Evolutionary conservation across 2,797 vertebrate genomes (phyloP).

Genomic region (Danio kyathit): DNA sequence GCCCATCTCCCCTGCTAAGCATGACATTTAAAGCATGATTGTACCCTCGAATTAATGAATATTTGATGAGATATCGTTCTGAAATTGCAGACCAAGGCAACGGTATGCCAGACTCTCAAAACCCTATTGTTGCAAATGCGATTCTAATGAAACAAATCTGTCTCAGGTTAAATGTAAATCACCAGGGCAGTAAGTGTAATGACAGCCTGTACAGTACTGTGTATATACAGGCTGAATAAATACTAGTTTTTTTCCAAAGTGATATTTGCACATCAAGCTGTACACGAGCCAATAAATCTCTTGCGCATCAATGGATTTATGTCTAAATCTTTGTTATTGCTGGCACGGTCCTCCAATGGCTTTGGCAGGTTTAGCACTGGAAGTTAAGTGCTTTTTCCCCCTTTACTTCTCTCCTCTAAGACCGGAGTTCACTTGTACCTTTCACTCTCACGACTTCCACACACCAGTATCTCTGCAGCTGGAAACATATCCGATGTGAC

Average conservation of each 20-base stretch:
- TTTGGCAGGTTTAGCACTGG: slow-evolving; percentile 25
- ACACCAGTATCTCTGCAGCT: slow-evolving; percentile 71
- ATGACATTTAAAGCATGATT: slow-evolving; percentile 64
- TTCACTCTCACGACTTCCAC: slow-evolving; percentile 67
- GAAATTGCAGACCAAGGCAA: slow-evolving; percentile 56
- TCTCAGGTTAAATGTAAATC: slow-evolving; percentile 10
- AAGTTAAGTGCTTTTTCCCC: slow-evolving; percentile 32
- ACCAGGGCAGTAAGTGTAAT: not conserved
- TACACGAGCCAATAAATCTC: slow-evolving; percentile 20
- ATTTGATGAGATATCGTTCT: slow-evolving; percentile 61
- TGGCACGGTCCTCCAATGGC: slow-evolving; percentile 4
- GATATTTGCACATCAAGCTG: slow-evolving; percentile 23
- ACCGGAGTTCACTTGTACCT: slow-evolving; percentile 60
- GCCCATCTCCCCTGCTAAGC: slow-evolving; percentile 34
- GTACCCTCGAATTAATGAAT: slow-evolving; percentile 57
- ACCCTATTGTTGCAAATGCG: slow-evolving; percentile 25
- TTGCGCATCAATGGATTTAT: slow-evolving; percentile 5
- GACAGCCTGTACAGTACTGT: not conserved
- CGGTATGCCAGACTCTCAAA: slow-evolving; percentile 44
- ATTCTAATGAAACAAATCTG: slow-evolving; percentile 38
- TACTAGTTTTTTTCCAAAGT: slow-evolving; percentile 5
- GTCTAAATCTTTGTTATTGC: slow-evolving; percentile 29
- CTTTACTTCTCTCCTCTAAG: slow-evolving; percentile 35
- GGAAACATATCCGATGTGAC: slow-evolving; percentile 80
- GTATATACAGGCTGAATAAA: slow-evolving; percentile 8